Evolutionary conservation across 2,113 vertebrate genomes (phyloP), one percentile per base, ranked within the genome.

Genomic region (Oncorhynchus gorbuscha): DNA sequence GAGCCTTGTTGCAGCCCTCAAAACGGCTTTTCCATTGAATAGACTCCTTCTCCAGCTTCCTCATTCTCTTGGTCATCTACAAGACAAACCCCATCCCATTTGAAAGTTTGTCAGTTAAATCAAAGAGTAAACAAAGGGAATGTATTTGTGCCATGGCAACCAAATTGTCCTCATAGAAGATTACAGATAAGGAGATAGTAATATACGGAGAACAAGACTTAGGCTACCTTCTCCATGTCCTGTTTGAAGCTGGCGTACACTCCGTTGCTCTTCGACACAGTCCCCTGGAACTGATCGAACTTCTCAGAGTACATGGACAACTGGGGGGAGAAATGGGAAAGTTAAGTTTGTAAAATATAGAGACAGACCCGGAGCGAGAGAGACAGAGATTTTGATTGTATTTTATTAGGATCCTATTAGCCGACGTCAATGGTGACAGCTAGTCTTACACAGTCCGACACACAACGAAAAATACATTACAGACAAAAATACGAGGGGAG

Each of bases 61-160:
- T 99, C 94, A 99, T 98, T 92, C 96, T 99, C 92, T 98, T 99
- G 18, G 95, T 94, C 93, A 98, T 99, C 98, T 99, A 72, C 1
- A 88, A 83, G 91, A 80, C n/a, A 79, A 22, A 79, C 62, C 20
- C 39, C 76, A 69, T 24, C 64, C 2, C 30, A 59, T 30, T 39
- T 69, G 24, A 9, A 55, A 48, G 3, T 16, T 4, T 51, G 11
- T 16, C 14, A 51, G 49, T 51, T 14, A 16, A 51, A 51, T 51
- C 49, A 1, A 51, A 16, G 3, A 14, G 14, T 51, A 51, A 13
- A 39, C 39, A 39, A 39, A 39, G 39, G 8, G 8, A 39, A 9
- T 9, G 39, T 39, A 39, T 39, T 39, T 39, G 39, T 9, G 39
- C 8, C 39, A 39, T 39, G 39, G 39, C 8, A 39, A 39, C 39